phyloP scores from a whole-genome alignment of 1,140 invertebrate genomes.

The Scaptomyza montana region DNA sequence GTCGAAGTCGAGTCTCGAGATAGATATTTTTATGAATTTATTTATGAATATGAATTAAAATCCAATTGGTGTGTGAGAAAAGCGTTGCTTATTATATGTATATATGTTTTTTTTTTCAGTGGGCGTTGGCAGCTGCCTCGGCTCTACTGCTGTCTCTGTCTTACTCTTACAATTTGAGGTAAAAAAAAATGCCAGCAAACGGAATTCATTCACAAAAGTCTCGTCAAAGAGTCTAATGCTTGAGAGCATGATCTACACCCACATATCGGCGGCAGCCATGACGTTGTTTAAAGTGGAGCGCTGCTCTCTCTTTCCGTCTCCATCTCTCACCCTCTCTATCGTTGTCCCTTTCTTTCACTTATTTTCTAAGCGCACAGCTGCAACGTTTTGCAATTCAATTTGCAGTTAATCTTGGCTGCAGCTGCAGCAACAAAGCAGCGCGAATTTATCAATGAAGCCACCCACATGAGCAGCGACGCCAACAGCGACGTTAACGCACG shows the following conservation, averaged over 20 bases:
- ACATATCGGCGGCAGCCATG: conserved; percentile 36
- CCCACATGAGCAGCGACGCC: conserved; percentile 57
- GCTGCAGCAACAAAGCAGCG: conserved; percentile 30
- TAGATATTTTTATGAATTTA: conserved; percentile 6
- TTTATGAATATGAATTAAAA: conserved; percentile 75
- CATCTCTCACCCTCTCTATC: conserved; percentile 1
- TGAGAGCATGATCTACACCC: conserved; percentile 49
- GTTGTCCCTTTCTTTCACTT: not conserved
- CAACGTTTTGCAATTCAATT: conserved; percentile 79
- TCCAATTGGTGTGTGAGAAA: conserved; percentile 54
- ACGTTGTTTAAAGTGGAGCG: conserved; percentile 51
- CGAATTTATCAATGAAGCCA: conserved; percentile 82
- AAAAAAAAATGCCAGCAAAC: conserved; percentile 19
- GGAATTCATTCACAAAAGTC: conserved; percentile 54
- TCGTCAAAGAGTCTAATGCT: conserved; percentile 49
- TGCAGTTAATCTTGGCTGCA: conserved; percentile 57
- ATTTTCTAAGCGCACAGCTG: conserved; percentile 53
- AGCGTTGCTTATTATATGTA: conserved; percentile 6
- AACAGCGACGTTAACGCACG: not conserved
- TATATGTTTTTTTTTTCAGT: conserved; percentile 24
- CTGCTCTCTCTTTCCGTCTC: conserved; percentile 8
- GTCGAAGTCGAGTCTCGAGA: not conserved
- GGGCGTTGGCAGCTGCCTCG: conserved; percentile 48
- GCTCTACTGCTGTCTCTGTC: conserved; percentile 25
- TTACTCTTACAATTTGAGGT: not conserved